These are phyloP conservation scores for Dryobotodes eremita DNA, from an alignment of 2,888 invertebrate genomes.

Conservation along the genomic window DNA sequence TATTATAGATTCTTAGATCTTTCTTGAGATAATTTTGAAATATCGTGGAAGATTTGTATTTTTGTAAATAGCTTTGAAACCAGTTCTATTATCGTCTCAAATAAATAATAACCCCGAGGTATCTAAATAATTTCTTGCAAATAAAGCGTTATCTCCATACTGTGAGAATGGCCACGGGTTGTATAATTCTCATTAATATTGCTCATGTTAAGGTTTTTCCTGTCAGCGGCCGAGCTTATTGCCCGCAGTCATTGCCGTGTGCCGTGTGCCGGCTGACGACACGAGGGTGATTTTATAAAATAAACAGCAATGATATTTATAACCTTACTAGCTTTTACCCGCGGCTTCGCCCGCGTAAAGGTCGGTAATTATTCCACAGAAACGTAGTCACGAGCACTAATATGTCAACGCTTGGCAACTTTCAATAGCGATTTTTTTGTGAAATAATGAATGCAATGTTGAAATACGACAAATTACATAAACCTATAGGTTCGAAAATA, in stretches of 20 bases:
- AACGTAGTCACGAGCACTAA: too few species aligned
- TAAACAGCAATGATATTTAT: background rate
- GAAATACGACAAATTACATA: too few species aligned
- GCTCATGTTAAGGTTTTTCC: background rate
- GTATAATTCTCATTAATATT: slow-evolving; percentile 11
- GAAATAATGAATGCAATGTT: too few species aligned
- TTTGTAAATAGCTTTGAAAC: background rate
- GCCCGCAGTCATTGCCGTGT: background rate
- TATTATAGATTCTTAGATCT: background rate
- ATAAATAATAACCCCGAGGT: background rate
- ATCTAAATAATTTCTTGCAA: slow-evolving; percentile 5
- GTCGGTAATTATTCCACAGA: too few species aligned
- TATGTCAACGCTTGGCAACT: too few species aligned
- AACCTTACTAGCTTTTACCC: too few species aligned
- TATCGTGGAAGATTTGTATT: background rate
- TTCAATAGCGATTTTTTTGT: too few species aligned
- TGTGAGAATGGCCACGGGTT: background rate
- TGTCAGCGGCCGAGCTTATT: background rate
- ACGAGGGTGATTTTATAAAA: background rate
- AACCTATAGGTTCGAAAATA: too few species aligned
- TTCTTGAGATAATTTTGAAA: background rate
- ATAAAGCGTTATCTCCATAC: background rate
- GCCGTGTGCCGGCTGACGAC: background rate
- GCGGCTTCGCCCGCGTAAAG: too few species aligned
- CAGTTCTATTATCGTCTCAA: slow-evolving; percentile 10